Evolutionary conservation across 2,888 invertebrate species (phyloP).

Genomic region (Aporophyla lueneburgensis): DNA sequence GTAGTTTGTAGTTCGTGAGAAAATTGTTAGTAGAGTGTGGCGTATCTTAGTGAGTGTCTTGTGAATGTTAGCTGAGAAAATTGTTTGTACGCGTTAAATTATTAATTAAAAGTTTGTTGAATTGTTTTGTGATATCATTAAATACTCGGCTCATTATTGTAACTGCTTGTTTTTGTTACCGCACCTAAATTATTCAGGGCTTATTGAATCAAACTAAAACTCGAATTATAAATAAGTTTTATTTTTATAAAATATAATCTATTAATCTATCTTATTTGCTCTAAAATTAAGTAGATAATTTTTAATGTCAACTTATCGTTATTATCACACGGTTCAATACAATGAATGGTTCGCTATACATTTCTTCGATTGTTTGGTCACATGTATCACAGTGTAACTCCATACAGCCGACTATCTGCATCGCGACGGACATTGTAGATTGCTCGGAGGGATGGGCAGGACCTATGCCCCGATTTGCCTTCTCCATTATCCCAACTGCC

Average conservation of each 20-base stretch:
- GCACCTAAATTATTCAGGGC: background rate
- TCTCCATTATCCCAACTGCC: background rate
- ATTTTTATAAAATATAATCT: constrained; percentile 24
- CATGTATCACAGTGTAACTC: constrained; percentile 44
- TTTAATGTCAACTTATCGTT: constrained; percentile 61
- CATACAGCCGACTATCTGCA: constrained; percentile 34
- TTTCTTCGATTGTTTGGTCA: constrained; percentile 21
- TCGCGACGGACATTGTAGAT: constrained; percentile 2
- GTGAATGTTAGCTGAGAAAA: constrained; percentile 43
- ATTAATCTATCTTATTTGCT: constrained; percentile 45
- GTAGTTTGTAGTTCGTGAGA: constrained; percentile 47
- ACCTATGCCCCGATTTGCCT: background rate
- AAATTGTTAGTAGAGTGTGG: constrained; percentile 52
- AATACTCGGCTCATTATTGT: constrained; percentile 48
- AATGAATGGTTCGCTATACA: constrained; percentile 34
- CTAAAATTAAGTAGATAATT: constrained; percentile 48
- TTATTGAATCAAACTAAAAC: constrained; percentile 21
- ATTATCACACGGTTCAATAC: constrained; percentile 74
- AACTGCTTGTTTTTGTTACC: constrained; percentile 9
- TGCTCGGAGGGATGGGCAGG: background rate
- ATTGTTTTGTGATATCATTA: constrained; percentile 53
- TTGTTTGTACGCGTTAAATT: constrained; percentile 61
- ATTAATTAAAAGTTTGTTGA: constrained; percentile 52
- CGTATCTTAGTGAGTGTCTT: constrained; percentile 40
- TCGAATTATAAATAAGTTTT: background rate